These are phyloP conservation scores for Nipponia nippon DNA, from an alignment of 2,113 vertebrate species.

Conservation along the genomic window DNA sequence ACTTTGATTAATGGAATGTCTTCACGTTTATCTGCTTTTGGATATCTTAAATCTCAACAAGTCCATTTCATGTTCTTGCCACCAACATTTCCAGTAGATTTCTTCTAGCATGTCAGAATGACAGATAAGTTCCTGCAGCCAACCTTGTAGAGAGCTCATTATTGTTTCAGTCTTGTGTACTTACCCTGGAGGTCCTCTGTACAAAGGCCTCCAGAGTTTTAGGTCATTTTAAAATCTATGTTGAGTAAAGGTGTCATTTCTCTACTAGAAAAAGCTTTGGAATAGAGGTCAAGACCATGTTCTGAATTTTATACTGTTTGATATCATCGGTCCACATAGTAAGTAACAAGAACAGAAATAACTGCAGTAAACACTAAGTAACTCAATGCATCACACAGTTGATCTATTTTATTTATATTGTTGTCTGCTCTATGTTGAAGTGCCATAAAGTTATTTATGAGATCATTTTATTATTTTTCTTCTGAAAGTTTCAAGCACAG, in stretches of 20 bases:
- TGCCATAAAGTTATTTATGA: not conserved
- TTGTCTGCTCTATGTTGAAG: not conserved
- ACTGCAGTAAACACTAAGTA: not conserved
- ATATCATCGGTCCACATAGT: not conserved
- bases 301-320: not conserved
- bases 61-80: conserved; percentile 72
- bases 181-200: conserved; percentile 9
- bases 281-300: not conserved
- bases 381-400: not conserved
- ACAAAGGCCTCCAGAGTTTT: not conserved
- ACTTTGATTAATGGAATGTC: conserved; percentile 68
- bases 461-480: not conserved
- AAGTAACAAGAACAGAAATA: not conserved
- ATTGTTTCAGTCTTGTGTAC: conserved; percentile 50
- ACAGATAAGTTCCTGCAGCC: conserved; percentile 65
- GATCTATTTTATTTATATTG: not conserved
- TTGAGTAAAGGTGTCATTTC: conserved; percentile 12
- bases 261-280: not conserved
- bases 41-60: conserved; percentile 73
- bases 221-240: conserved; percentile 16
- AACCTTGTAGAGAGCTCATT: conserved; percentile 54
- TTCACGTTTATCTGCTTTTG: conserved; percentile 67
- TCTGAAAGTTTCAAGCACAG: not conserved
- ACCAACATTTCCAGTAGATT: conserved; percentile 73
- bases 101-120: conserved; percentile 69